These are phyloP conservation scores for Acleris laterana DNA, from an alignment of 2,888 invertebrate species.

Conservation along the genomic window DNA sequence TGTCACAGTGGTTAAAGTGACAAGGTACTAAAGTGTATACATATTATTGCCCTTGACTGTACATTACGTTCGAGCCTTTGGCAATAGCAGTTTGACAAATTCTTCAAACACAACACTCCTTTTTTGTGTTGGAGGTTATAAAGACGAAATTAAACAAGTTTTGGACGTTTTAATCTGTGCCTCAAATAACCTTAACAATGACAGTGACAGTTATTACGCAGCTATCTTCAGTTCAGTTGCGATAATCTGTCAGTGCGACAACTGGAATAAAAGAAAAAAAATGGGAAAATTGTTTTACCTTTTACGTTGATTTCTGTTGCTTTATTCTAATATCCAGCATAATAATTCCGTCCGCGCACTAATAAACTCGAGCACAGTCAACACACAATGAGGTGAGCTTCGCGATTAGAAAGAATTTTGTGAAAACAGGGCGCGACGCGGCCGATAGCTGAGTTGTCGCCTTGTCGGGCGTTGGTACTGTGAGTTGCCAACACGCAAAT, in stretches of 20 bases:
- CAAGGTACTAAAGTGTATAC: no score
- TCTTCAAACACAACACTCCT: no score
- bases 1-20: no score
- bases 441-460: conserved; percentile 42
- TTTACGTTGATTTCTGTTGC: conserved; percentile 36
- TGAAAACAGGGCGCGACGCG: conserved; percentile 42
- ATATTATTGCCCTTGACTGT: no score
- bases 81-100: no score
- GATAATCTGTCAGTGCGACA: conserved; percentile 14
- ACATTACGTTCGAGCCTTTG: no score
- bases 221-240: conserved; percentile 22
- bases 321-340: conserved; percentile 34
- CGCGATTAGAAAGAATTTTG: conserved; percentile 26
- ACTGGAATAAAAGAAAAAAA: conserved; percentile 2
- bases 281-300: conserved; percentile 31
- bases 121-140: no score
- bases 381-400: conserved; percentile 56
- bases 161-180: background rate
- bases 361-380: conserved; percentile 38
- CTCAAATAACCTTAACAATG: conserved; percentile 2
- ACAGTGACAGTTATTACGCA: conserved; percentile 14
- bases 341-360: conserved; percentile 44
- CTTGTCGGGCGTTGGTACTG: conserved; percentile 47
- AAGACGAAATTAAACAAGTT: background rate
- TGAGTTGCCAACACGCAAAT: conserved; percentile 50